Evolutionary conservation across 2,888 invertebrate genomes (phyloP), one percentile per base, ranked within the genome.

Genomic region (Tenthredo mesomela): DNA sequence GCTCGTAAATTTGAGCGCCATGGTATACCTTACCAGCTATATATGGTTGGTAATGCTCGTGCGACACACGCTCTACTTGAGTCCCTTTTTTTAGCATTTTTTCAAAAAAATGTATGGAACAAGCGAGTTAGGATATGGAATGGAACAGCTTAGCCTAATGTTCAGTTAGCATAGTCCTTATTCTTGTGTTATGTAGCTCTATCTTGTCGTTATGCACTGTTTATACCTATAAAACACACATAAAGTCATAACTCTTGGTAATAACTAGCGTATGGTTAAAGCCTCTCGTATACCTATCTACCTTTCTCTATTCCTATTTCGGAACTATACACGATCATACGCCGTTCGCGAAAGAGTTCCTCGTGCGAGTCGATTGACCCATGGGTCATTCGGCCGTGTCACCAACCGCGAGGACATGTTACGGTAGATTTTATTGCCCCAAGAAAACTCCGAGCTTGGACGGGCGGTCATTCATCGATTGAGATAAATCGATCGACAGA

Each of bases 1-100:
- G 89, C 85, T 90, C 90, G 88, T 91, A 92, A 91, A 91, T 91
- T 90, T 88, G 73, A 73, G 3, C 40, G 3, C 40, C 67, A 15
- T 67, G 33, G 67, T 67, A 67, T 67, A 6, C 1, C 33, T 18
- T 18, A 77, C 75, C 18, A n/a, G n/a, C n/a, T n/a, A n/a, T 33
- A 54, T 77, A 77, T 75, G 75, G 75, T 12, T 33, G 2, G 0
- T 2, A 29, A 29, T 10, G 21, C 67, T 67, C 73, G 7, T 9
- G 43, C 21, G 73, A 73, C 73, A 73, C 73, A 73, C 43, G 33
- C 43, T 40, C 73, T 73, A 25, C 15, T 5, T n/a, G n/a, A n/a
- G n/a, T 0, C n/a, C 10, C 70, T 71, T n/a, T n/a, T n/a, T n/a
- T n/a, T 10, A 15, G 0, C 73, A 21, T 40, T 40, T 40, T 12